Evolutionary conservation across 2,113 vertebrate genomes (phyloP).

Genomic region (Syngnathoides biaculeatus): DNA sequence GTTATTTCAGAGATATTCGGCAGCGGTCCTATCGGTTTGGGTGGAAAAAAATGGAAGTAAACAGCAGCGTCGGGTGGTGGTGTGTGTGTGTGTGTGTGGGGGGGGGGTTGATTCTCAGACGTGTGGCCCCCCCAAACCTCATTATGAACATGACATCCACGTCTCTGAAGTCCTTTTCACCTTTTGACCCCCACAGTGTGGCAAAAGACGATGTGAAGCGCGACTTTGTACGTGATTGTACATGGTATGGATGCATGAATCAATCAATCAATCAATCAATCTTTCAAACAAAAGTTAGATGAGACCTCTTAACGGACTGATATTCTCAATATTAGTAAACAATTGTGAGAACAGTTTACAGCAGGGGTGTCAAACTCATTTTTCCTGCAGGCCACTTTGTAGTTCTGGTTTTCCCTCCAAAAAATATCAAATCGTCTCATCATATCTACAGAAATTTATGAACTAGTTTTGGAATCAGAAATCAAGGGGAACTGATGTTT

Average conservation of each 20-base stretch:
- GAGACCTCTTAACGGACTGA: too few relatives aligned
- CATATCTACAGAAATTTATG: too few relatives aligned
- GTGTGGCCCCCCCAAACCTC: conserved; percentile 52
- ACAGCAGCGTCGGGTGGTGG: conserved; percentile 41
- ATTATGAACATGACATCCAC: conserved; percentile 33
- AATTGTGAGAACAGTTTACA: background rate
- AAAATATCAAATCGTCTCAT: too few relatives aligned
- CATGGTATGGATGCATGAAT: background rate
- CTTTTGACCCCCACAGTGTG: conserved; percentile 50
- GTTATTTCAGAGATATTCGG: too few relatives aligned
- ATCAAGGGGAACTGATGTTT: too few relatives aligned
- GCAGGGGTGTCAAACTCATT: too few relatives aligned
- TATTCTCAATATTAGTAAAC: background rate
- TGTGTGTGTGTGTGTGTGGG: too few relatives aligned
- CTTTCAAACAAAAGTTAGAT: background rate
- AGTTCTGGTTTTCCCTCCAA: too few relatives aligned
- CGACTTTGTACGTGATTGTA: background rate
- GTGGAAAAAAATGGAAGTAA: conserved; percentile 8
- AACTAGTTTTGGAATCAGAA: too few relatives aligned
- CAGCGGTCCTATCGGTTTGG: background rate
- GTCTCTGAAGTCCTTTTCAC: conserved; percentile 51
- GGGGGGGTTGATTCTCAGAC: conserved; percentile 50
- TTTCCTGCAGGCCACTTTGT: too few relatives aligned
- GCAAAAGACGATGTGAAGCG: conserved; percentile 34
- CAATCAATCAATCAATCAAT: too few relatives aligned